phyloP scores from a whole-genome alignment of 2,888 invertebrate species.

The Drosophila lacicola region DNA sequence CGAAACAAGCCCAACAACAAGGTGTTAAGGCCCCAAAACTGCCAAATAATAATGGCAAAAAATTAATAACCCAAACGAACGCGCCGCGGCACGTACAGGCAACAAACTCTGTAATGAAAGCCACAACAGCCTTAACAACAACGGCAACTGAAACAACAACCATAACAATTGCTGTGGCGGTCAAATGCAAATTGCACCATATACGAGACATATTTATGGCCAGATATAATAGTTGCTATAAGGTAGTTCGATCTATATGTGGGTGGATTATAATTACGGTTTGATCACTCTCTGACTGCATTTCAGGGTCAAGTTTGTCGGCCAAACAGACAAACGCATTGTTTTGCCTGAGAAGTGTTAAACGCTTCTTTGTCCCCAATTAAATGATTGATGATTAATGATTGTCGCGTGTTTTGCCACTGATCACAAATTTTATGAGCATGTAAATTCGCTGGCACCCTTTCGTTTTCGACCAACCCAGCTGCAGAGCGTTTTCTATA shows the following conservation, averaged over 20 bases:
- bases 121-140: background rate
- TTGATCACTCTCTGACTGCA: slow-evolving; percentile 32
- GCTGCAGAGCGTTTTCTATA: slow-evolving; percentile 36
- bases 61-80: slow-evolving; percentile 47
- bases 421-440: slow-evolving; percentile 45
- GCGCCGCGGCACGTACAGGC: slow-evolving; percentile 55
- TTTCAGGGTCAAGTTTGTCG: slow-evolving; percentile 60
- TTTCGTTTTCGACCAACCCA: slow-evolving; percentile 65
- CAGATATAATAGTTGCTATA: slow-evolving; percentile 6
- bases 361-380: slow-evolving; percentile 40
- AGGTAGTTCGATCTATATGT: slow-evolving; percentile 10
- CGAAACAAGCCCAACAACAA: slow-evolving; percentile 11
- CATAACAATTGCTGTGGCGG: slow-evolving; percentile 58
- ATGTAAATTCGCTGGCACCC: slow-evolving; percentile 64
- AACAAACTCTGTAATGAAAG: slow-evolving; percentile 54
- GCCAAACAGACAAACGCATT: slow-evolving; percentile 20
- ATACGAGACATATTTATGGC: slow-evolving; percentile 33
- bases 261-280: slow-evolving; percentile 40
- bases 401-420: slow-evolving; percentile 64
- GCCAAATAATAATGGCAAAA: slow-evolving; percentile 46
- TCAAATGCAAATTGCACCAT: slow-evolving; percentile 79
- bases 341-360: slow-evolving; percentile 43
- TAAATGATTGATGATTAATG: slow-evolving; percentile 68
- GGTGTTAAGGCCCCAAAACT: slow-evolving; percentile 58
- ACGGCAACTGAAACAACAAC: background rate